Evolutionary conservation across 2,113 vertebrate species (phyloP), one percentile per base, ranked within the genome.

Genomic region (Daphoenositta chrysoptera): DNA sequence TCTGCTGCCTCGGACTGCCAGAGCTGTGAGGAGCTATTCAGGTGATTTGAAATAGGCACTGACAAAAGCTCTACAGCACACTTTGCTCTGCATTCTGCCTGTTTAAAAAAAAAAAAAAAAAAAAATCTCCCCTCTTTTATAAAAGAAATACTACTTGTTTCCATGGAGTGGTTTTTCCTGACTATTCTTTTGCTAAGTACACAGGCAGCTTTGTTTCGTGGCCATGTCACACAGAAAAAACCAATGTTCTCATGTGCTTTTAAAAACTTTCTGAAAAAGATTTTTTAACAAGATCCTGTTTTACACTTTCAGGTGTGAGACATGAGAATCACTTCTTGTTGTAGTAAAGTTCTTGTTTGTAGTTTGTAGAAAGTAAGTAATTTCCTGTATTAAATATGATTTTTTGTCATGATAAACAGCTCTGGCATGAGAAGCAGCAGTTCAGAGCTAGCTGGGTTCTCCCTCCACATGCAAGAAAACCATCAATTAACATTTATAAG

Each of bases 221-320:
- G 1, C 42, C 0, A 0, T 17, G 22, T 20, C n/a, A 37, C 27
- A 18, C 4, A 33, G 7, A 2, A 30, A 13, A 63, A 61, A 39
- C 1, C 1, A n/a, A 27, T 6, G 4, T 3, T 61, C 19, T 56
- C 6, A 4, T 21, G 13, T 44, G 9, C 33, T 19, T 40, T 45
- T 10, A 28, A 76, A 80, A 61, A 20, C 11, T 44, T 77, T 5
- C 28, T 48, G 31, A 56, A 75, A 53, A 68, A 3, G 5, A 42
- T 4, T 72, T 53, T 54, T 17, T 11, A 26, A 15, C 11, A 16
- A 61, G 50, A 16, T 26, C 5, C 5, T 56, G 1, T 20, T 76
- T 26, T 45, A 30, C 4, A n/a, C 14, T 44, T 87, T n/a, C 20
- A 57, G 5, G 8, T 73, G 11, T 51, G 13, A 81, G 24, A 40